Conservation (phyloP, 2,888 invertebrate species). For the Rugalucina vietnamica region DNA sequence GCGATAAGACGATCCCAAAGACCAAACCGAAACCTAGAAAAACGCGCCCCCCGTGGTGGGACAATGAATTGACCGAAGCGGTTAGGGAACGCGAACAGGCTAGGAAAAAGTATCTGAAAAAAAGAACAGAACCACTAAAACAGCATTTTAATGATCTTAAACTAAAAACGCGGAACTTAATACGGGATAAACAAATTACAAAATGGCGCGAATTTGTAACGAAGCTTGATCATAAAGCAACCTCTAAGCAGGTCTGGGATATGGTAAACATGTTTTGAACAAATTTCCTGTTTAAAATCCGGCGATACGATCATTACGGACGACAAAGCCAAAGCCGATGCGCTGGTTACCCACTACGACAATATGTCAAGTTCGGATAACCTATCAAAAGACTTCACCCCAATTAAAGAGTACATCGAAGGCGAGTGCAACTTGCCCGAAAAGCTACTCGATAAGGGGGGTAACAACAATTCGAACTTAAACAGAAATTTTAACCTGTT, state of each 20-base stretch:
- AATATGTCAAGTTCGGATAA: conserved; percentile 1
- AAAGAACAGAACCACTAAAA: neutral
- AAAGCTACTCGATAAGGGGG: too few species aligned
- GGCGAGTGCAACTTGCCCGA: too few species aligned
- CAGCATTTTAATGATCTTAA: neutral
- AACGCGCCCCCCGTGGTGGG: neutral
- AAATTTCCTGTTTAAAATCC: neutral
- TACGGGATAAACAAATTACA: neutral
- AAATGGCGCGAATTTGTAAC: neutral
- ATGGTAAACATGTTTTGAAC: neutral
- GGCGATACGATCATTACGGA: neutral
- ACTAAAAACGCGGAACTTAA: neutral
- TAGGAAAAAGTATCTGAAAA: neutral
- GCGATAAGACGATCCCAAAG: too few species aligned
- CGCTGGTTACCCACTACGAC: neutral
- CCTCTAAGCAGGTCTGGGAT: neutral
- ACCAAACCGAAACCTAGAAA: neutral
- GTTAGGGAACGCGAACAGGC: neutral
- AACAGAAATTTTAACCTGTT: neutral
- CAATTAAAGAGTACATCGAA: neutral
- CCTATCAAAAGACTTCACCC: neutral
- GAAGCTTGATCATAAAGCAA: neutral
- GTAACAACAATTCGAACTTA: conserved; percentile 15
- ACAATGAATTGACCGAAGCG: neutral
- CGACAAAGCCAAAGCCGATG: neutral